These are phyloP conservation scores for Lichenostomus cassidix DNA, from an alignment of 2,113 vertebrate species.

Conservation along the genomic window DNA sequence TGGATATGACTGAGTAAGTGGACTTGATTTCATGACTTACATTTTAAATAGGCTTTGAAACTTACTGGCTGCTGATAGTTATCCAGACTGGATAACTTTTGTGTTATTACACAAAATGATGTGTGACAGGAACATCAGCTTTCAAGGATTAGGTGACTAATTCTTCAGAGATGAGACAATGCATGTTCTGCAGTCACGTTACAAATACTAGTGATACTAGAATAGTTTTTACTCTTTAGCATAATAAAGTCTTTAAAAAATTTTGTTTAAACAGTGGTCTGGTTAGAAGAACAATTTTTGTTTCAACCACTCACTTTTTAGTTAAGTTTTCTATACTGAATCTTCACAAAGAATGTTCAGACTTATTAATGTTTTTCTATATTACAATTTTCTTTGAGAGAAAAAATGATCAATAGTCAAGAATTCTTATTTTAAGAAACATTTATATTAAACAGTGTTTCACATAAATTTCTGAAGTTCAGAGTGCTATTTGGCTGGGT, in stretches of 20 bases:
- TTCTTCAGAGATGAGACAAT: not conserved
- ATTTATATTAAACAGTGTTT: not conserved
- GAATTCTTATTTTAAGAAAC: not conserved
- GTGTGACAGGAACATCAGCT: not conserved
- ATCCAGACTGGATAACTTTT: not conserved
- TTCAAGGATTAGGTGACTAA: not conserved
- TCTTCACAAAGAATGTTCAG: not conserved
- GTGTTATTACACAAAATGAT: not conserved
- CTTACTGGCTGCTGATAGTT: not conserved
- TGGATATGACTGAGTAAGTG: not conserved
- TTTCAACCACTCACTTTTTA: not conserved
- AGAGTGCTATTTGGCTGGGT: not conserved
- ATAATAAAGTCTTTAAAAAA: not conserved
- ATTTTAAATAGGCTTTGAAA: not conserved
- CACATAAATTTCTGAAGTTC: not conserved
- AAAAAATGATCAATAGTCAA: not conserved
- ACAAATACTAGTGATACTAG: not conserved
- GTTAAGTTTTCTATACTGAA: not conserved
- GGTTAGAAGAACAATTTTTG: not conserved
- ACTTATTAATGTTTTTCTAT: not conserved
- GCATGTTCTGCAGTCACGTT: not conserved
- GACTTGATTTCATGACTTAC: not conserved
- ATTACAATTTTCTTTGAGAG: not conserved
- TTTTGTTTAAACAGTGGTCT: not conserved
- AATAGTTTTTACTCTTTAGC: not conserved